Conservation (phyloP, 1,140 invertebrate genomes). For the Drosophila ercepeae region DNA sequence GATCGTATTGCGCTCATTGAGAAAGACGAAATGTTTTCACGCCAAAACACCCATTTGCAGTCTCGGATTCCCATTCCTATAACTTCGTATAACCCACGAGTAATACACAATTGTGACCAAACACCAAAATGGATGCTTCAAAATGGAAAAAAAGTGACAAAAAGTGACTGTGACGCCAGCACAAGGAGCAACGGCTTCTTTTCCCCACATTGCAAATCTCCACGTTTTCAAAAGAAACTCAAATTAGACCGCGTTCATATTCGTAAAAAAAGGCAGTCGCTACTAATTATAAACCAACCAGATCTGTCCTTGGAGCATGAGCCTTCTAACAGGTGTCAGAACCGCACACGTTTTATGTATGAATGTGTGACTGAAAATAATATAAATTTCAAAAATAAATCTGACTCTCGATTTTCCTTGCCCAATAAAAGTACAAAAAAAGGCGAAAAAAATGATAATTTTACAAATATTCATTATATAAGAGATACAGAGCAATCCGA, state of each 20-base stretch:
- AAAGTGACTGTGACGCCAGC: background rate
- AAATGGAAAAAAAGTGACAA: background rate
- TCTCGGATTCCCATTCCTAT: constrained; percentile 55
- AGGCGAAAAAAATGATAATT: constrained; percentile 36
- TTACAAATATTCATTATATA: background rate
- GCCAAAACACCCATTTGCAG: constrained; percentile 2
- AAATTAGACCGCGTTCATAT: constrained; percentile 71
- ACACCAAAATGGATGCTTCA: constrained; percentile 56
- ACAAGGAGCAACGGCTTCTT: too few relatives aligned
- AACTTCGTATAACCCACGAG: constrained; percentile 10
- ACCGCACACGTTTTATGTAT: background rate
- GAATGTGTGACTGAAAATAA: background rate
- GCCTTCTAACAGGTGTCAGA: constrained; percentile 34
- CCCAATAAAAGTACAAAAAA: constrained; percentile 39
- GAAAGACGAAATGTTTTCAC: constrained; percentile 19
- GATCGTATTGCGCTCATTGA: constrained; percentile 77
- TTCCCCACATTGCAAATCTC: constrained; percentile 1
- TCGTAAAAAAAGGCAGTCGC: constrained; percentile 70
- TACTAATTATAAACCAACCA: constrained; percentile 61
- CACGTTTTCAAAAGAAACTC: constrained; percentile 25
- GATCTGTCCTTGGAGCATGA: background rate
- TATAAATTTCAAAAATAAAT: constrained; percentile 51
- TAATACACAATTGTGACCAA: background rate
- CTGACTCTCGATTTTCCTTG: constrained; percentile 58
- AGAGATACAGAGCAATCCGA: constrained; percentile 18